Evolutionary conservation across 2,888 invertebrate genomes (phyloP), one percentile per base, ranked within the genome.

Genomic region (Aleiodes testaceus): DNA sequence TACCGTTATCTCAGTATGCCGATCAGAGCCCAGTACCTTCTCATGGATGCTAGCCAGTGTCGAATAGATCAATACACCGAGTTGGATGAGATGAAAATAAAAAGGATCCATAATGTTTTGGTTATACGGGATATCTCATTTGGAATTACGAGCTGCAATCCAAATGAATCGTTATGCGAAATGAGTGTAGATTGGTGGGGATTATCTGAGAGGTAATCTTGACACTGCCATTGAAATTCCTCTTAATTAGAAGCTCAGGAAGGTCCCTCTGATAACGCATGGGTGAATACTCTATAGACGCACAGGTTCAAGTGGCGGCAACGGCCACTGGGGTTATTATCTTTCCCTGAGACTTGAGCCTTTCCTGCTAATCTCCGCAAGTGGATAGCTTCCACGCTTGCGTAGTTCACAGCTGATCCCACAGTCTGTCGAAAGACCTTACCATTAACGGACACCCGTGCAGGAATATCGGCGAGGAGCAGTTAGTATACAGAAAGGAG

Each of bases 401-500:
- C 61, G 61, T 52, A 63, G 72, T 64, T 66, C 66, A 74, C 66
- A 66, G 69, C 72, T 68, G 77, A 75, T 78, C 79, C 77, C 78
- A 79, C 79, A 78, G 77, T 79, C 76, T 78, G 78, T 78, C 77
- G 66, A 70, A 79, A 77, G 72, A 72, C 72, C 26, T 75, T 78
- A 70, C 75, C 74, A 75, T 77, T 75, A 78, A 73, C 77, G 75
- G 75, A 74, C 75, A 78, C 76, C 76, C 73, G 75, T 74, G 72
- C 69, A 67, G 75, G 74, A 49, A 45, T 45, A 53, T 18, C 30
- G 50, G 14, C 75, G 75, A 47, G 50, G 47, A 52, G 71, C 47
- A 64, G 49, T 44, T 20, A 26, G 26, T 26, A 26, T 26, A 50
- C 61, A 70, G 70, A 74, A 53, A 63, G 50, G 63, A 64, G 66